Evolutionary conservation across 2,113 vertebrate species (phyloP).

Genomic region (Gallinago paraguaiae): DNA sequence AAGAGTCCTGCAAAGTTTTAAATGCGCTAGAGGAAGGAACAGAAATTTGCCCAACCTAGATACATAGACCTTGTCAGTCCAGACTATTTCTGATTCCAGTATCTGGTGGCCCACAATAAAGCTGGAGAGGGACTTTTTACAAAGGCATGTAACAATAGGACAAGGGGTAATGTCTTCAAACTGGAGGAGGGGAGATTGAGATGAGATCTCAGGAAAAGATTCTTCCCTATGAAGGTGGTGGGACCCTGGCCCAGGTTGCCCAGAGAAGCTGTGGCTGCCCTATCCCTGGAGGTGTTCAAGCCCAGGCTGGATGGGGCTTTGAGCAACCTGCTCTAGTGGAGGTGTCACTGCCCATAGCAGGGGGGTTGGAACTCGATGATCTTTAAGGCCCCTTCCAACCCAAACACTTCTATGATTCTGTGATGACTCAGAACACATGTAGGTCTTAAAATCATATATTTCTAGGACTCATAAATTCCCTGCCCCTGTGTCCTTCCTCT

Average conservation of each 20-base stretch:
- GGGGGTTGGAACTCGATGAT: too few species aligned
- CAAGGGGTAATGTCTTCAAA: neutral
- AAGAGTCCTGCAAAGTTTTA: neutral
- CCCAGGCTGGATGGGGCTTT: neutral
- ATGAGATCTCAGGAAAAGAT: neutral
- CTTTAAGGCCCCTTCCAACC: too few species aligned
- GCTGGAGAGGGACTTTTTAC: neutral
- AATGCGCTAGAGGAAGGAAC: neutral
- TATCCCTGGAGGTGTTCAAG: neutral
- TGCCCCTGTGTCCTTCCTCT: neutral
- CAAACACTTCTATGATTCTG: neutral
- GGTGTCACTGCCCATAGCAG: neutral
- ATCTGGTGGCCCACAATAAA: neutral
- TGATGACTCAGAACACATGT: too few species aligned
- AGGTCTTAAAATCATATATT: neutral
- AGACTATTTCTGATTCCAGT: neutral
- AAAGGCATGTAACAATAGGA: neutral
- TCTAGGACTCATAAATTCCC: neutral
- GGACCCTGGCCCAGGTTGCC: too few species aligned
- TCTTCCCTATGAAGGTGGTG: neutral
- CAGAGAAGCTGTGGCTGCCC: neutral
- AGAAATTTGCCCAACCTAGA: neutral
- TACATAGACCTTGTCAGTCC: rapidly evolving
- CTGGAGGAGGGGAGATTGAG: neutral
- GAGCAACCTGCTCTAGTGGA: neutral